phyloP scores from a whole-genome alignment of 1,140 invertebrate species.

The Drosophila pectinifera region DNA sequence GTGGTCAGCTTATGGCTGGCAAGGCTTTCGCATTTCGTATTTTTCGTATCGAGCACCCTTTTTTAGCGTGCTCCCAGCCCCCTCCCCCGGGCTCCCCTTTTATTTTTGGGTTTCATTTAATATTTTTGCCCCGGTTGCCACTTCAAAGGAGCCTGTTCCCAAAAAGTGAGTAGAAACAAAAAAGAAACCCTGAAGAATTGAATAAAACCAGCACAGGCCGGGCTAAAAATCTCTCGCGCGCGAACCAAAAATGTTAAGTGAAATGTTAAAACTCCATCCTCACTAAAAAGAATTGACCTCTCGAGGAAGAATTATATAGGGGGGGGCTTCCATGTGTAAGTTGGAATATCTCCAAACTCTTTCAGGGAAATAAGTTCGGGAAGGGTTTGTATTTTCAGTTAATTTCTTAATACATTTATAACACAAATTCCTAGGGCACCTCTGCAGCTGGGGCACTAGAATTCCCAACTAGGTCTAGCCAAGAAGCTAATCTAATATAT shows the following conservation, averaged over 20 bases:
- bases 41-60: conserved; percentile 72
- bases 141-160: conserved; percentile 68
- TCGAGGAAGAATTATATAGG: too few relatives aligned
- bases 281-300: conserved; percentile 1
- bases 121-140: conserved; percentile 71
- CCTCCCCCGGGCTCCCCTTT: conserved; percentile 11
- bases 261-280: conserved; percentile 61
- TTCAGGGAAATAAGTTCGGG: too few relatives aligned
- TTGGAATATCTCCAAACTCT: too few relatives aligned
- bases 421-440: too few relatives aligned
- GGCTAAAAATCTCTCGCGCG: conserved; percentile 34
- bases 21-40: conserved; percentile 53
- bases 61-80: conserved; percentile 60
- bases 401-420: too few relatives aligned
- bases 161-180: conserved; percentile 8
- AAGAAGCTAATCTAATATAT: too few relatives aligned
- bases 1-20: conserved; percentile 79
- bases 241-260: conserved; percentile 78
- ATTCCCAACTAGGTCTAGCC: too few relatives aligned
- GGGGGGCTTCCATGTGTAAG: too few relatives aligned
- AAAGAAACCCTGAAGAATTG: not conserved
- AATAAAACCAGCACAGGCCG: conserved; percentile 7
- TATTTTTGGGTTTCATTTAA: conserved; percentile 78
- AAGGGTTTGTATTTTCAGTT: too few relatives aligned
- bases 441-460: too few relatives aligned